Conservation (phyloP, 2,113 vertebrate genomes). For the Noctilio leporinus region DNA sequence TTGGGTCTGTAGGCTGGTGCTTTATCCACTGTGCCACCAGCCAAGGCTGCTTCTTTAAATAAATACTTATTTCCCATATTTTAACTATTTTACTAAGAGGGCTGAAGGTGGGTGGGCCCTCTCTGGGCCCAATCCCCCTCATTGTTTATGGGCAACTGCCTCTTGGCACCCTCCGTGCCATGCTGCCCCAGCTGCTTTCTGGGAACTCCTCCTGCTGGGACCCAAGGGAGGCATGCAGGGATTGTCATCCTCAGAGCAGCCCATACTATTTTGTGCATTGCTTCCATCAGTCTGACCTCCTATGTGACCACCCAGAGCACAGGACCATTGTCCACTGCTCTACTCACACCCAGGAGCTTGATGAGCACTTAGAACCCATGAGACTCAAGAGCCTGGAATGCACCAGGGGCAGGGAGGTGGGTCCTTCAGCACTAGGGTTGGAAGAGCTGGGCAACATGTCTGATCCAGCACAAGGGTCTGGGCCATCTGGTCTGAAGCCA, state of each 20-base stretch:
- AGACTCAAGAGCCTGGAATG: not conserved
- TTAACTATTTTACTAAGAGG: not conserved
- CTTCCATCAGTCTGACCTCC: not conserved
- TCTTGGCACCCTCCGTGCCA: not conserved
- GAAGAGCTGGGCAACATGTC: not conserved
- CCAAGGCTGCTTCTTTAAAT: no score
- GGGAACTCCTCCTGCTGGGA: not conserved
- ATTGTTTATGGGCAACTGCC: no score
- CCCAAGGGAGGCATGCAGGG: not conserved
- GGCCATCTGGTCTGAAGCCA: not conserved
- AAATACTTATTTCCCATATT: no score
- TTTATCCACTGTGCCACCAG: no score
- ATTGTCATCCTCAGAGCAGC: not conserved
- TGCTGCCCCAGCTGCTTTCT: no score
- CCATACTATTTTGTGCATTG: no score
- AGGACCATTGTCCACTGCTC: rapidly evolving
- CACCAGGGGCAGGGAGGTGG: not conserved
- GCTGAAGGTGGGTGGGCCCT: not conserved
- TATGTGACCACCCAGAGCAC: not conserved
- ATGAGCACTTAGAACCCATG: not conserved
- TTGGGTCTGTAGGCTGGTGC: no score
- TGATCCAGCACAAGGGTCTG: not conserved
- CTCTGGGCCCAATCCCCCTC: not conserved
- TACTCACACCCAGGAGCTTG: not conserved
- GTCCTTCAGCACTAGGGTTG: not conserved